Percentiles rank a stretch among this genome's conserved stretches.
Evolutionary conservation across 2,797 vertebrate species (phyloP).

Genomic region (Potorous gilbertii): DNA sequence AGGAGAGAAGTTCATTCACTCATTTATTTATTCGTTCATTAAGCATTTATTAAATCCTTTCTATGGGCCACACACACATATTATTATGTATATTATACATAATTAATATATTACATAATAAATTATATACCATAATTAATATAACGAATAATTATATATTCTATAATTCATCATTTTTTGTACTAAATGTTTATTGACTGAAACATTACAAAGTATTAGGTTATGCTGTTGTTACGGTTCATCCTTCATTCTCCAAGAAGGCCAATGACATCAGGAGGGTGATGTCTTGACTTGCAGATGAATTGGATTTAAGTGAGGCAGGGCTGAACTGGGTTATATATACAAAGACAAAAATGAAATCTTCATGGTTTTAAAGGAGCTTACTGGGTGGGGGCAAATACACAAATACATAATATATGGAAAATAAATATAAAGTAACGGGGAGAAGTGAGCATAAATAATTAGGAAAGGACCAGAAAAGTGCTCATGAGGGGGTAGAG

Average conservation of each 20-base stretch:
- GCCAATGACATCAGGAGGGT: not conserved
- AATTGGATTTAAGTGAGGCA: not conserved
- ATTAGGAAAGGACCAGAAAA: not conserved
- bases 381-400: not conserved
- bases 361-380: not conserved
- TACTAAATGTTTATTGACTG: not conserved
- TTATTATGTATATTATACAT: not conserved
- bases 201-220: not conserved
- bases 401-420: not conserved
- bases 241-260: not conserved
- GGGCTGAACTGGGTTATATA: not conserved
- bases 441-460: not conserved
- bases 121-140: not conserved
- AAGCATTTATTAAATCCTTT: not conserved
- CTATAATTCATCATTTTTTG: not conserved
- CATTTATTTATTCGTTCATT: not conserved
- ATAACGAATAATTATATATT: not conserved
- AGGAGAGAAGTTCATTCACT: not conserved
- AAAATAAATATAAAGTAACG: not conserved
- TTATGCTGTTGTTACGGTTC: not conserved
- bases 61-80: not conserved
- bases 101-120: not conserved
- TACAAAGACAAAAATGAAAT: not conserved
- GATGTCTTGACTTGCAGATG: not conserved
- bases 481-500: not conserved